These are phyloP conservation scores for Oncorhynchus mykiss DNA, from an alignment of 2,113 vertebrate species.

Conservation along the genomic window DNA sequence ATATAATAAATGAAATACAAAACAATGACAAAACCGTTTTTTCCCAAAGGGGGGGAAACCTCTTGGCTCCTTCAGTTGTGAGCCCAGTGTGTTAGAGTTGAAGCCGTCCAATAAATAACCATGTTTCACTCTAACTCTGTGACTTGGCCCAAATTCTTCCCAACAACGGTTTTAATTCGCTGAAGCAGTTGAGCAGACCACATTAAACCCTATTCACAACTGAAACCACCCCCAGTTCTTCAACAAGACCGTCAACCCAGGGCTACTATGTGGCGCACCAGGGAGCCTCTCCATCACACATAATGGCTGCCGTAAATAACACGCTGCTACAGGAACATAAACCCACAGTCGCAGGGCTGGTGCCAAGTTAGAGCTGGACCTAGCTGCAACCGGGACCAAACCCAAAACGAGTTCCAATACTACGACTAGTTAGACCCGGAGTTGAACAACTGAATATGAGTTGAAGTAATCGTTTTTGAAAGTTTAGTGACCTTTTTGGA, in stretches of 20 bases:
- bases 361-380: neutral
- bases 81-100: neutral
- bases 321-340: conserved; percentile 9
- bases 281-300: conserved; percentile 25
- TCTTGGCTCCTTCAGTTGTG: neutral
- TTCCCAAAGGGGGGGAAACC: too few relatives aligned
- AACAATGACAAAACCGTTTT: too few relatives aligned
- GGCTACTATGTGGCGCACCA: conserved; percentile 32
- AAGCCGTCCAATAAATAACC: conserved; percentile 12
- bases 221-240: conserved; percentile 39
- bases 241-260: conserved; percentile 39
- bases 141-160: conserved; percentile 27
- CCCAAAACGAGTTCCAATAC: conserved; percentile 12
- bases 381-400: conserved; percentile 23
- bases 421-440: neutral
- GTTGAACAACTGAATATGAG: neutral
- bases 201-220: conserved; percentile 51
- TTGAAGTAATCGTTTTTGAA: neutral
- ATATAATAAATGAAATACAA: too few relatives aligned
- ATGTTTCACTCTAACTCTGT: conserved; percentile 21
- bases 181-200: conserved; percentile 28
- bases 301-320: conserved; percentile 38
- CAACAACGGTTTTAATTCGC: conserved; percentile 37
- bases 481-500: too few relatives aligned
- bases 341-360: neutral